These are phyloP conservation scores for Bombus difficillimus DNA, from an alignment of 1,140 invertebrate genomes.

Conservation along the genomic window DNA sequence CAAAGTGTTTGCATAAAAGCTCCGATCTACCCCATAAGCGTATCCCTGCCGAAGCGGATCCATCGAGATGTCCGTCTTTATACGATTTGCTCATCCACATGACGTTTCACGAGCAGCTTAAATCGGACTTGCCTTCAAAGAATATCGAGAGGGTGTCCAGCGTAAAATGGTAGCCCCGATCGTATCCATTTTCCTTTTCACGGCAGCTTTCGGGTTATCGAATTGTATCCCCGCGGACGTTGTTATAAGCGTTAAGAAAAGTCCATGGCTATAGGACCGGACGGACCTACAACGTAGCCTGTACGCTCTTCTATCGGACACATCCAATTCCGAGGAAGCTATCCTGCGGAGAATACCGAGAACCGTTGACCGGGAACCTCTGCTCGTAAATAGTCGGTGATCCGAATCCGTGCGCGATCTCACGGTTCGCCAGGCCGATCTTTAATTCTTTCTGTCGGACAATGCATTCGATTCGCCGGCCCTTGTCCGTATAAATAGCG, in stretches of 20 bases:
- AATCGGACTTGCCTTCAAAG: neutral
- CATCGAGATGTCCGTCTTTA: too few species aligned
- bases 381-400: conserved; percentile 46
- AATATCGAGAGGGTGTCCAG: neutral
- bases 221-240: conserved; percentile 20
- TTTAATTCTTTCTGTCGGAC: conserved; percentile 49
- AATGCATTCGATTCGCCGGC: conserved; percentile 18
- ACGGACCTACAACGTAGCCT: neutral
- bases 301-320: conserved; percentile 16
- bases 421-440: conserved; percentile 26
- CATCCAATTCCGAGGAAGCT: conserved; percentile 51
- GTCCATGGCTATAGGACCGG: neutral
- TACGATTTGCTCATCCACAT: neutral
- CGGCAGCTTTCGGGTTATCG: conserved; percentile 14
- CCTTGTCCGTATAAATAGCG: conserved; percentile 24
- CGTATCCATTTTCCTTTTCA: conserved; percentile 25
- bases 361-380: conserved; percentile 44
- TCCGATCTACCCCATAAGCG: too few species aligned
- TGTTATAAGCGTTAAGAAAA: conserved; percentile 10
- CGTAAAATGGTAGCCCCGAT: neutral
- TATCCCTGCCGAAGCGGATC: neutral
- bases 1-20: neutral
- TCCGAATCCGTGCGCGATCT: conserved; percentile 43
- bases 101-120: neutral
- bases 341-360: conserved; percentile 43